A percentile compares a stretch with the other conserved stretches of the same genome.
phyloP scores from a whole-genome alignment of 2,888 invertebrate genomes.

The Ichneumoninae sp. region DNA sequence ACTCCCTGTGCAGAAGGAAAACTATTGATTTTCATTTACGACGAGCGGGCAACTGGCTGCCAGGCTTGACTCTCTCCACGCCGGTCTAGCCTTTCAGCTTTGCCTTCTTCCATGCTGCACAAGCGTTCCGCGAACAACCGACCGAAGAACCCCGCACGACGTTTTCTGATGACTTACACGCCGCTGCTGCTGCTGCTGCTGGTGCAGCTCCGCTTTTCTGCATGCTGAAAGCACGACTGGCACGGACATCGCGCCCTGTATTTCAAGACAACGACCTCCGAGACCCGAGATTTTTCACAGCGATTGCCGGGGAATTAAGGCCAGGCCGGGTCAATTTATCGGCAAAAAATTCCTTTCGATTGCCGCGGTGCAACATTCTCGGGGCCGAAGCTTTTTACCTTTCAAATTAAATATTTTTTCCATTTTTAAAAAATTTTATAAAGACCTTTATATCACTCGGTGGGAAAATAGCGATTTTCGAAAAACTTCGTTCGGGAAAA shows the following conservation, averaged over 20 bases:
- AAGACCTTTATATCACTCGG: too few species aligned
- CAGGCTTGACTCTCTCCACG: constrained; percentile 22
- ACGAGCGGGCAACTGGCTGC: constrained; percentile 48
- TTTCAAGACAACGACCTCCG: constrained; percentile 62
- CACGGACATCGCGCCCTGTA: constrained; percentile 63
- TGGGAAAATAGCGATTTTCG: too few species aligned
- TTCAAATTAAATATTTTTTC: background rate
- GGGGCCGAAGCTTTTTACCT: background rate
- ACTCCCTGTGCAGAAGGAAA: constrained; percentile 73
- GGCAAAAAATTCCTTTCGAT: constrained; percentile 12
- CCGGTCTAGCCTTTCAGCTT: constrained; percentile 24
- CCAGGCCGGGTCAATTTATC: constrained; percentile 7
- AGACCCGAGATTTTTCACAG: constrained; percentile 19
- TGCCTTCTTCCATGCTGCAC: constrained; percentile 1
- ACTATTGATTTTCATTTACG: constrained; percentile 80
- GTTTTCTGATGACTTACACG: constrained; percentile 46
- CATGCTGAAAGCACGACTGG: constrained; percentile 46
- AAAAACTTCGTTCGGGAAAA: too few species aligned
- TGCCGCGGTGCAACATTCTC: background rate
- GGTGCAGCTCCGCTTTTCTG: constrained; percentile 16
- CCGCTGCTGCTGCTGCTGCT: constrained; percentile 3
- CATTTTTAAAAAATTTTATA: background rate
- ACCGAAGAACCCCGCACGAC: constrained; percentile 15
- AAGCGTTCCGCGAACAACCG: constrained; percentile 32
- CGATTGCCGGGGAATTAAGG: constrained; percentile 14